phyloP scores from a whole-genome alignment of 2,797 vertebrate species.

The Tangara arthus region DNA sequence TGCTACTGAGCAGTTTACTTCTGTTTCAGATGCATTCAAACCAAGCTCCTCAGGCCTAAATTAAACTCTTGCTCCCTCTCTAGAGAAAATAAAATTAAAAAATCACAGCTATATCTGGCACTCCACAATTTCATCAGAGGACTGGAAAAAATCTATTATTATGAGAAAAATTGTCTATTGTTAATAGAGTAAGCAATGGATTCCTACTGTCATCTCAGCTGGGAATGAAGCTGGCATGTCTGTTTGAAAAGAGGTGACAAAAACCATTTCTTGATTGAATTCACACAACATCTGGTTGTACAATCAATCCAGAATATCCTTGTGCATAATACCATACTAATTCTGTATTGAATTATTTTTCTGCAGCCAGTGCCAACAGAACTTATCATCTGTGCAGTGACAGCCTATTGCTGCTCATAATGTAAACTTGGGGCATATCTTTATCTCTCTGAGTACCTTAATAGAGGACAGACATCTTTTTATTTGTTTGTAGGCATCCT shows the following conservation, averaged over 20 bases:
- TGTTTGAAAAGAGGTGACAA: conserved; percentile 37
- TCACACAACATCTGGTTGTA: conserved; percentile 40
- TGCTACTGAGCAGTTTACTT: neutral
- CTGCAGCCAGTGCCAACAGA: neutral
- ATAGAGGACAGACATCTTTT: neutral
- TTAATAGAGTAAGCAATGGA: conserved; percentile 38
- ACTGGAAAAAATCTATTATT: conserved; percentile 27
- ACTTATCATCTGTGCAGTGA: neutral
- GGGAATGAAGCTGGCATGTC: conserved; percentile 28
- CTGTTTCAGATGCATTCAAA: neutral
- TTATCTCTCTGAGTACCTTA: neutral
- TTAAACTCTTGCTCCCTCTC: neutral
- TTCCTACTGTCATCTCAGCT: conserved; percentile 4
- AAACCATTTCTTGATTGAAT: conserved; percentile 27
- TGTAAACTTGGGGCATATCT: neutral
- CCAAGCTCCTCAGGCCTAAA: neutral
- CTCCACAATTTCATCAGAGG: conserved; percentile 9
- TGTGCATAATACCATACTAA: neutral
- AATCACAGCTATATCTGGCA: neutral
- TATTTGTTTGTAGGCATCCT: neutral
- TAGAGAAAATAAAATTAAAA: neutral
- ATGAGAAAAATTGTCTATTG: conserved; percentile 27
- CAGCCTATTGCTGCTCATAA: neutral
- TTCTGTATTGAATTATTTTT: neutral
- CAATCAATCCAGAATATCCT: conserved; percentile 27